Evolutionary conservation across 2,113 vertebrate species (phyloP), one percentile per base, ranked within the genome.

Genomic region (Carassius gibelio): DNA sequence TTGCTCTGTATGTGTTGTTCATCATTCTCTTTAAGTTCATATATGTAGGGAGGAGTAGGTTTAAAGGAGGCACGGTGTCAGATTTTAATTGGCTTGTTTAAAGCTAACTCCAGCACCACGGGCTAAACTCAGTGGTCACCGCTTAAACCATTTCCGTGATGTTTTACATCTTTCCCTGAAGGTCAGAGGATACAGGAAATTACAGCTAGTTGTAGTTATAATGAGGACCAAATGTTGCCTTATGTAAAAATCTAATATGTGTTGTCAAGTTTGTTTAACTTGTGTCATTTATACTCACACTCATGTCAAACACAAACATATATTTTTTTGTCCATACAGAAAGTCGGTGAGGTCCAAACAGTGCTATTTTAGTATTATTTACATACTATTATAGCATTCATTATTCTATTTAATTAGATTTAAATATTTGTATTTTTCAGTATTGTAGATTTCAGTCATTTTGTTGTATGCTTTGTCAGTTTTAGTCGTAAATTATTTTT

Each of bases 151-250:
- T 74, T 68, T 68, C 30, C 76, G 82, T 82, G 72, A 81, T 59
- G 59, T 85, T 89, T 89, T 85, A 83, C 80, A 66, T 85, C 74
- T 80, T 85, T 74, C 55, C 76, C 55, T 75, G 45, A 86, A 62
- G 64, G 82, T n/a, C 68, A 79, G 26, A 79, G 83, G 84, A 72
- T 3, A 86, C 71, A 74, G 75, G 45, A 84, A 83, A 61, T 80
- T 30, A 78, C 34, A 52, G 59, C 76, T 85, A 48, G 36, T 81
- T 38, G 77, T 64, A 2, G 5, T 57, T 50, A 42, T 76, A 84
- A 78, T 68, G 13, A 8, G 48, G 45, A 82, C 13, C 64, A 81
- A 80, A 84, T 86, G 85, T 34, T 84, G 50, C 45, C 6, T 57
- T 13, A 42, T 8, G 42, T 42, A 1, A 8, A 42, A 42, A 42